Evolutionary conservation across 2,888 invertebrate species (phyloP).

Genomic region (Lepeophtheirus nordmannii): DNA sequence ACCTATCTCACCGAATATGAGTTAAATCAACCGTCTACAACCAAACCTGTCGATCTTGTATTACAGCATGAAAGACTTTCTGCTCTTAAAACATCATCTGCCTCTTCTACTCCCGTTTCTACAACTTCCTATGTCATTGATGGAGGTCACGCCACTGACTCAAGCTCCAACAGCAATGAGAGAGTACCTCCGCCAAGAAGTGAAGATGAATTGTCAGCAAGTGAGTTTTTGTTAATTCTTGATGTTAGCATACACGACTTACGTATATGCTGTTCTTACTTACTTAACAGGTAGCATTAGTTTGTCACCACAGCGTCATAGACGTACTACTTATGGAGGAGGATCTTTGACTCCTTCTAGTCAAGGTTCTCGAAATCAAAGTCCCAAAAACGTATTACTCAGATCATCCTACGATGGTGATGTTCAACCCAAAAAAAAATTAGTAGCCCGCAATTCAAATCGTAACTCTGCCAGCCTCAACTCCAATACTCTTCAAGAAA

Average conservation of each 20-base stretch:
- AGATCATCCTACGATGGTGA: not conserved
- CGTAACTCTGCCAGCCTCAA: conserved; percentile 34
- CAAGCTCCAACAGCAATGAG: conserved; percentile 2
- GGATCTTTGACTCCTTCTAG: conserved; percentile 11
- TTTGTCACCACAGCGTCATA: conserved; percentile 8
- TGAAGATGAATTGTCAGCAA: conserved; percentile 20
- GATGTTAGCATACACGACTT: not conserved
- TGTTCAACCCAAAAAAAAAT: conserved; percentile 4
- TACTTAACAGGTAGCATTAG: not conserved
- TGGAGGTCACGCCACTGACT: not conserved
- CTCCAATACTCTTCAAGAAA: conserved; percentile 56
- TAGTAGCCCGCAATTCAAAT: not conserved
- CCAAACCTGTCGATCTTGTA: not conserved
- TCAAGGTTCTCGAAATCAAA: conserved; percentile 10
- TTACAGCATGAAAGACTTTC: conserved; percentile 30
- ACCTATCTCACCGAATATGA: conserved; percentile 25
- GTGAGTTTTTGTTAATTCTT: not conserved
- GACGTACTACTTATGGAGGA: conserved; percentile 4
- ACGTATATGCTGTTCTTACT: not conserved
- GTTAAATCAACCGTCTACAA: conserved; percentile 2
- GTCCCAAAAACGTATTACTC: conserved; percentile 10
- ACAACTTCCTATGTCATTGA: conserved; percentile 1
- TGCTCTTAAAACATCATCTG: conserved; percentile 29
- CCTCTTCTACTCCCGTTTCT: not conserved
- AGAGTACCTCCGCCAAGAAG: not conserved